A percentile compares a stretch with the other conserved stretches of the same genome.
These are phyloP conservation scores for Microcebus griseorufus DNA, from an alignment of 2,113 vertebrate species.

Conservation along the genomic window DNA sequence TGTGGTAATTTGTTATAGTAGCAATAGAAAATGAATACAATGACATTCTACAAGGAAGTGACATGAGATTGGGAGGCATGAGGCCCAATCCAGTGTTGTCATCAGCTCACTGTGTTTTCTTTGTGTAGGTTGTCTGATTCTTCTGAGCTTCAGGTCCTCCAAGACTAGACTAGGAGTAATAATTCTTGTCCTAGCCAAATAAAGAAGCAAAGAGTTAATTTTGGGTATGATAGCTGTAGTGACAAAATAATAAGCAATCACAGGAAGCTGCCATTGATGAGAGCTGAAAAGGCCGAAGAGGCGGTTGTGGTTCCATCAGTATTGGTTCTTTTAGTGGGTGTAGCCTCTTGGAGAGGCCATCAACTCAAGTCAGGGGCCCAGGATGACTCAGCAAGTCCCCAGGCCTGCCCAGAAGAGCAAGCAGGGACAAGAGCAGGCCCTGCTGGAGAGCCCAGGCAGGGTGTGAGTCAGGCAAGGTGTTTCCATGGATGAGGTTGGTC, in stretches of 20 bases:
- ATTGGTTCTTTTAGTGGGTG: background rate
- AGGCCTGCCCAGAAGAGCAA: background rate
- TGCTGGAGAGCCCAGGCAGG: background rate
- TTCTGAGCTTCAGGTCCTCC: no score
- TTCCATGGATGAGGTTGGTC: background rate
- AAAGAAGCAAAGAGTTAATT: background rate
- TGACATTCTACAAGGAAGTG: no score
- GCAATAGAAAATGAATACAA: no score
- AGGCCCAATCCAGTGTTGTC: no score
- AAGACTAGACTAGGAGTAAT: background rate
- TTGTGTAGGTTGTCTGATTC: no score
- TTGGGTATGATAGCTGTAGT: background rate
- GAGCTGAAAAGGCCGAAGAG: background rate
- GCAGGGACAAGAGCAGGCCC: background rate
- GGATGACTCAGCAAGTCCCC: background rate
- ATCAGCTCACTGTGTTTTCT: no score
- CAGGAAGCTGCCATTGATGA: background rate
- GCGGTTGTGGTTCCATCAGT: background rate
- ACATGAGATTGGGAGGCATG: no score
- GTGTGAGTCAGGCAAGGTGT: background rate
- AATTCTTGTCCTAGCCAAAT: background rate
- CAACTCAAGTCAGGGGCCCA: background rate
- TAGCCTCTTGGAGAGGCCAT: background rate
- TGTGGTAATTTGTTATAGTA: no score
- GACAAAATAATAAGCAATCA: background rate